phyloP scores from a whole-genome alignment of 2,113 vertebrate genomes.

The Ptilonorhynchus violaceus region DNA sequence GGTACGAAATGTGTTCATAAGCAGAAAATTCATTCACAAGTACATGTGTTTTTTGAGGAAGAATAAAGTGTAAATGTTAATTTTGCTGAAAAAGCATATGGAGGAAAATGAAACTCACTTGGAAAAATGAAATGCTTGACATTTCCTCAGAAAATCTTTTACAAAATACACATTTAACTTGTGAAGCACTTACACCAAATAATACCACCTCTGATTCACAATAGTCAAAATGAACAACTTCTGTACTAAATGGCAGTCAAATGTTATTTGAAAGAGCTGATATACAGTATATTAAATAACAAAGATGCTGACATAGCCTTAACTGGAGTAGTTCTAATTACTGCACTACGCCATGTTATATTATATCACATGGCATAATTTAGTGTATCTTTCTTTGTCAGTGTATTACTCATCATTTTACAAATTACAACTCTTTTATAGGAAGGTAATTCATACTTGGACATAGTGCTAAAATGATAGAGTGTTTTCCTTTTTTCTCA shows the following conservation, averaged over 20 bases:
- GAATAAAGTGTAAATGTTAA: not conserved
- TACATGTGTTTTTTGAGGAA: not conserved
- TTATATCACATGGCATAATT: constrained; percentile 28
- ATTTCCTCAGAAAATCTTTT: not conserved
- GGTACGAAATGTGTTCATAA: not conserved
- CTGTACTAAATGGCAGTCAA: not conserved
- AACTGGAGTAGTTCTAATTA: constrained; percentile 1
- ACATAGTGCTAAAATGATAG: constrained; percentile 46
- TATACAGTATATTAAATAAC: not conserved
- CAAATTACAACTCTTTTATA: constrained; percentile 57
- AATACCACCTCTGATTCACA: not conserved
- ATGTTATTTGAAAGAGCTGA: not conserved
- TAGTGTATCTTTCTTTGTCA: constrained; percentile 46
- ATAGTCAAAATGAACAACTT: not conserved
- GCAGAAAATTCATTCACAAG: not conserved
- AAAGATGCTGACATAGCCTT: constrained; percentile 13
- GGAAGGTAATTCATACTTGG: constrained; percentile 49
- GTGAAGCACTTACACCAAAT: not conserved
- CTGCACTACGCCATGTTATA: not conserved
- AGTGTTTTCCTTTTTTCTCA: constrained; percentile 53
- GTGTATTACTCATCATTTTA: constrained; percentile 55
- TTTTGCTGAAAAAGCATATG: not conserved
- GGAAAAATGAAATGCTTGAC: not conserved
- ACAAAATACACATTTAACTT: not conserved
- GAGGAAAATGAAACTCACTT: not conserved